Base-by-base conservation (phyloP, 2,797 vertebrate genomes). In the Hoplostethus mediterraneus region DNA sequence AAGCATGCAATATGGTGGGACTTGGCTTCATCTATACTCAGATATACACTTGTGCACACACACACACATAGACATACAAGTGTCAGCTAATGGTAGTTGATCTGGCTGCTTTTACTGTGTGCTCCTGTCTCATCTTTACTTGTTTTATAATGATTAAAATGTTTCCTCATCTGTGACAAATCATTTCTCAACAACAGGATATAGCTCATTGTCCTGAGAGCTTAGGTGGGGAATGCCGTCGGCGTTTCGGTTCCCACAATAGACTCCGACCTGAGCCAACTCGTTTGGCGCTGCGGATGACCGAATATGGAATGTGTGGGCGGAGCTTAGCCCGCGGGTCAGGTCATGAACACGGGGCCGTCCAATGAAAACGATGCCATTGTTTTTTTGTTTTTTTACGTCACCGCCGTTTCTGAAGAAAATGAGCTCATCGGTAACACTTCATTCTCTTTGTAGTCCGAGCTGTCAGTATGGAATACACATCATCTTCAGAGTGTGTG, bases 121-220 rank as follows among this genome's bases (percentile, higher is more conserved):
- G 67, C 48, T 60, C 31, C 28, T 3, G 17, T 62, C 36, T 74
- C 44, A 70, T 77, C 66, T 52, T 66, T 61, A 68, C 25, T 44
- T 71, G 33, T 69, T 78, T 77, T 59, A 28, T 71, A 78, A 60
- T 63, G 56, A 78, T 77, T 85, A 56, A 71, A 67, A 54, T 14
- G 16, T 67, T 71, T 56, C 38, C 57, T 73, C 28, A 17, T 58
- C 49, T 38, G 33, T 54, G 13, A 61, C 36, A 71, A 61, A 87
- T 84, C 71, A 59, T 83, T 80, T 77, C 53, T 59, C 63, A 76
- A 55, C 62, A 66, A 79, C 81, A 75, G 68, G 59, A 79, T 77
- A 69, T 25, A 59, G 51, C 40, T 57, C 52, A 59, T 64, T 63
- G 61, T 78, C 64, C 65, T n/a, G 31, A 33, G 71, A 68, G 53